These are phyloP conservation scores for Corythornis vintsioides DNA, from an alignment of 2,113 vertebrate genomes.

Conservation along the genomic window DNA sequence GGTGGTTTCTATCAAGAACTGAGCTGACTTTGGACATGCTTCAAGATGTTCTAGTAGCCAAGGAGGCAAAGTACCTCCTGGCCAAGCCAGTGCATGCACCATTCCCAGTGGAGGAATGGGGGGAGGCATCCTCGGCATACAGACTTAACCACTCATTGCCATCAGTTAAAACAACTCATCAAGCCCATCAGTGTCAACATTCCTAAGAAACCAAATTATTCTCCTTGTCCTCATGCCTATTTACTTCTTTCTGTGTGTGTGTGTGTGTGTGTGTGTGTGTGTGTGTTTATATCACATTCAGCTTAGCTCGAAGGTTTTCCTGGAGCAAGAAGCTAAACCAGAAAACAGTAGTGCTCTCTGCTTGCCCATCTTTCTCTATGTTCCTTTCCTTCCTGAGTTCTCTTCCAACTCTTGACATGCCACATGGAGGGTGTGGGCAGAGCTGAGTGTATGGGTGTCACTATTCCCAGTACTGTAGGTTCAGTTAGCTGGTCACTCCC, in stretches of 20 bases:
- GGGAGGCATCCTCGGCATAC: not conserved
- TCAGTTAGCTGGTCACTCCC: not conserved
- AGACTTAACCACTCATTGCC: not conserved
- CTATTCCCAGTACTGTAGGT: not conserved
- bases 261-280: too few species aligned
- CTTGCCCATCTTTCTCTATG: not conserved
- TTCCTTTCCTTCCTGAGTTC: not conserved
- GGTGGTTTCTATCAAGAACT: not conserved
- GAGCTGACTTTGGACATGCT: not conserved
- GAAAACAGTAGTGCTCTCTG: not conserved
- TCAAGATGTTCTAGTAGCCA: not conserved
- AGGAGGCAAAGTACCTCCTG: not conserved
- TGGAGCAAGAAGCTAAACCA: not conserved
- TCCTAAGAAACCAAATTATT: not conserved
- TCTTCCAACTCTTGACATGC: not conserved
- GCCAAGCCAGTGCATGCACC: accelerated
- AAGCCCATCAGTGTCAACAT: not conserved
- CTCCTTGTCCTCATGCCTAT: not conserved
- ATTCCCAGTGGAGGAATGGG: not conserved
- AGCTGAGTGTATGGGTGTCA: not conserved
- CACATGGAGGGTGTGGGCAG: not conserved
- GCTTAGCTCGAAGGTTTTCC: not conserved
- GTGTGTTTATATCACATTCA: not conserved
- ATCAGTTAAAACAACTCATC: not conserved
- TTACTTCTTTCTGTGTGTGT: not conserved